Evolutionary conservation across 2,888 invertebrate genomes (phyloP).

Genomic region (Nemurella pictetii): DNA sequence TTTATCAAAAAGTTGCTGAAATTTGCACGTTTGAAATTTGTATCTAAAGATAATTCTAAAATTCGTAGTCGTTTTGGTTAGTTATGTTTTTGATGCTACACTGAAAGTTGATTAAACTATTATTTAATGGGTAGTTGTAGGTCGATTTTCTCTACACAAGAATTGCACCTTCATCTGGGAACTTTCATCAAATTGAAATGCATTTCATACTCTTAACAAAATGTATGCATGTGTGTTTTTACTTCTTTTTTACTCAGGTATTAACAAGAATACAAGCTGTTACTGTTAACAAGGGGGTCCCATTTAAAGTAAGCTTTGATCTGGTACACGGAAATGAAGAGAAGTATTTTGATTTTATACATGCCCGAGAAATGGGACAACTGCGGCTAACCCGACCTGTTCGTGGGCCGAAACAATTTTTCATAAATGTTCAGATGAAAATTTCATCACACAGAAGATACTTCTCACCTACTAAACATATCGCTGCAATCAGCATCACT

Average conservation of each 20-base stretch:
- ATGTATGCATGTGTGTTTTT: neutral
- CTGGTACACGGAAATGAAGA: constrained; percentile 26
- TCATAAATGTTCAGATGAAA: constrained; percentile 19
- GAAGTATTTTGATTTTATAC: constrained; percentile 24
- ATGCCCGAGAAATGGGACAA: neutral
- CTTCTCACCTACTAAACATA: neutral
- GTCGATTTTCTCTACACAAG: neutral
- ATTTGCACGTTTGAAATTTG: too few species aligned
- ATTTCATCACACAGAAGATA: neutral
- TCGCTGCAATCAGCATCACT: constrained; percentile 22
- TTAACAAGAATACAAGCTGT: constrained; percentile 32
- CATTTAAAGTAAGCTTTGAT: constrained; percentile 12
- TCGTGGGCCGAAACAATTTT: constrained; percentile 2
- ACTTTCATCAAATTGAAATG: neutral
- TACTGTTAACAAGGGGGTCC: neutral
- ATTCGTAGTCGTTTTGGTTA: too few species aligned
- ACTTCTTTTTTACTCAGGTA: constrained; percentile 17
- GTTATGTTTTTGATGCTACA: too few species aligned
- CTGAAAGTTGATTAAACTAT: too few species aligned
- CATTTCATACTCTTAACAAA: neutral
- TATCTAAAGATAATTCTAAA: too few species aligned
- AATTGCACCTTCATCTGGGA: neutral
- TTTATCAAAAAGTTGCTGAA: too few species aligned
- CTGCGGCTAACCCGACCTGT: constrained; percentile 20
- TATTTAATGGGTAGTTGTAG: too few species aligned